Evolutionary conservation across 2,113 vertebrate genomes (phyloP).

Genomic region (Bambusicola thoracicus): DNA sequence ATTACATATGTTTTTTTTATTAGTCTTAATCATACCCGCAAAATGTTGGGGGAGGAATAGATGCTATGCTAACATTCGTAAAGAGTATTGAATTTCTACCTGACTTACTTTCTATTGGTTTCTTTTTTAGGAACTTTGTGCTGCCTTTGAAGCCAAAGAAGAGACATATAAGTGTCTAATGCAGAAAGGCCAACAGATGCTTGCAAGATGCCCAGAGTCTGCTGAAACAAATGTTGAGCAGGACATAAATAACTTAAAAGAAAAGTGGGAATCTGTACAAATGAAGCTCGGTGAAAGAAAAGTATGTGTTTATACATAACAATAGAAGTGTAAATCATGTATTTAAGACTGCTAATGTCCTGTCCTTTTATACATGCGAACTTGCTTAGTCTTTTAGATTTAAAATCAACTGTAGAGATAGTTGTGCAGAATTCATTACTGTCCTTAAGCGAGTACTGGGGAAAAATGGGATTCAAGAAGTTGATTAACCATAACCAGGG

Average conservation of each 20-base stretch:
- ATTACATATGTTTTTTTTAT: constrained; percentile 15
- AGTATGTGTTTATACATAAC: constrained; percentile 76
- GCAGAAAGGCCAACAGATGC: constrained; percentile 89
- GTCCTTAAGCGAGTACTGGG: background rate
- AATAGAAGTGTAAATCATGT: background rate
- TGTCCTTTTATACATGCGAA: background rate
- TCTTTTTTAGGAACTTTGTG: constrained; percentile 89
- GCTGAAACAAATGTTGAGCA: constrained; percentile 91
- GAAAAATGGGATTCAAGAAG: background rate
- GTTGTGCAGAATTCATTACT: background rate
- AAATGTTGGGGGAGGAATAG: background rate
- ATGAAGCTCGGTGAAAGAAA: constrained; percentile 92
- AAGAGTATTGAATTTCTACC: constrained; percentile 27
- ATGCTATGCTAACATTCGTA: background rate
- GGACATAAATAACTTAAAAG: constrained; percentile 91
- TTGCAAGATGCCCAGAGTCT: constrained; percentile 82
- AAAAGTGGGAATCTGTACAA: constrained; percentile 93
- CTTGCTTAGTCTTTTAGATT: background rate
- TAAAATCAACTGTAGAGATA: background rate
- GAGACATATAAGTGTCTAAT: constrained; percentile 85
- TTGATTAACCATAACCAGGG: background rate
- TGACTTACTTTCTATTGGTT: constrained; percentile 16
- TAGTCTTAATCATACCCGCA: background rate
- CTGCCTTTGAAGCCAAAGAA: constrained; percentile 89
- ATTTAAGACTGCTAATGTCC: background rate